Conservation (phyloP, 2,888 invertebrate species). For the Polylopha cassiicola region DNA sequence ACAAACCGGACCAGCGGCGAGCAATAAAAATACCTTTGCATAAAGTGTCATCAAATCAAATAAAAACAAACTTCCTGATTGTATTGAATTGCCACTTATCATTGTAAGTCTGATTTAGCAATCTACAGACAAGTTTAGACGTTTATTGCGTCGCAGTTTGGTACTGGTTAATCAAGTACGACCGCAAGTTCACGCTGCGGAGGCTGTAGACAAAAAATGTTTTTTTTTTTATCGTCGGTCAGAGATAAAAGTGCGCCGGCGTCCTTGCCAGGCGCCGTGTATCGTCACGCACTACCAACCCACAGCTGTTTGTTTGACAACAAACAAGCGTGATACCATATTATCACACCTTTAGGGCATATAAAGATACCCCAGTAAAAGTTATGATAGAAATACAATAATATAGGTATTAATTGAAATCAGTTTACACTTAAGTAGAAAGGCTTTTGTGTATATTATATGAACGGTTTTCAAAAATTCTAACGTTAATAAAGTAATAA, state of each 20-base stretch:
- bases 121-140: constrained; percentile 9
- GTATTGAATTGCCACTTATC: constrained; percentile 1
- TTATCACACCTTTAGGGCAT: constrained; percentile 28
- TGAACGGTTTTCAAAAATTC: too few relatives aligned
- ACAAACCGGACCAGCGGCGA: constrained; percentile 17
- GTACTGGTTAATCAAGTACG: constrained; percentile 7
- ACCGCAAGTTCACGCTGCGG: constrained; percentile 13
- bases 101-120: too few relatives aligned
- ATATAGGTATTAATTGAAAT: too few relatives aligned
- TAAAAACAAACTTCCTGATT: constrained; percentile 5
- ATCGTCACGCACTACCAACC: constrained; percentile 50
- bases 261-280: constrained; percentile 56
- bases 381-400: constrained; percentile 4
- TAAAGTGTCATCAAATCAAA: constrained; percentile 5
- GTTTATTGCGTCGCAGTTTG: constrained; percentile 24
- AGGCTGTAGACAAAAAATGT: constrained; percentile 11
- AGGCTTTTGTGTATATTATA: too few relatives aligned
- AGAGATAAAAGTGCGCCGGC: constrained; percentile 37
- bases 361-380: constrained; percentile 2
- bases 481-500: too few relatives aligned
- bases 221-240: constrained; percentile 23
- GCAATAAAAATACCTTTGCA: constrained; percentile 9
- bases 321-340: constrained; percentile 45
- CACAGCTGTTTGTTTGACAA: constrained; percentile 64
- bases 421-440: too few relatives aligned